A percentile compares a stretch with the other conserved stretches of the same genome.
phyloP scores from a whole-genome alignment of 2,888 invertebrate genomes.

The Aphrophora alni region DNA sequence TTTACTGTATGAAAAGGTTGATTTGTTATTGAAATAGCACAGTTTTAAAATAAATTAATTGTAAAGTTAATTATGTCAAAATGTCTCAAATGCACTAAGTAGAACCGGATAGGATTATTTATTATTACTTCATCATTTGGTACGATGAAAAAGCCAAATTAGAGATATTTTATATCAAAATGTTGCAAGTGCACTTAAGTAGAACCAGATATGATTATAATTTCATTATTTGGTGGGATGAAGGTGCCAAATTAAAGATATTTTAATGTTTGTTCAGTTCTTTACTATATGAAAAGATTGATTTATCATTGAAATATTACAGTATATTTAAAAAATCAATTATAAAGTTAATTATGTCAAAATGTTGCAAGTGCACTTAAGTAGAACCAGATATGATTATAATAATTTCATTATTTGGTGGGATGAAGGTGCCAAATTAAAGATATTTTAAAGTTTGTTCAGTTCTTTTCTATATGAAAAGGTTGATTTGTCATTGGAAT shows the following conservation, averaged over 20 bases:
- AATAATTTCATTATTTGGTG: slow-evolving; percentile 14
- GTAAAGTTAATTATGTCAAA: too few species aligned
- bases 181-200: too few species aligned
- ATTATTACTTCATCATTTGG: slow-evolving; percentile 9
- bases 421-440: slow-evolving; percentile 13
- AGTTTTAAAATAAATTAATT: too few species aligned
- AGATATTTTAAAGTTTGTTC: neutral
- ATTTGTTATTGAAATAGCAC: neutral
- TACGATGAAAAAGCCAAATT: slow-evolving; percentile 7
- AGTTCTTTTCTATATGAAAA: neutral
- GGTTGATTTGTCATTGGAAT: neutral
- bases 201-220: neutral
- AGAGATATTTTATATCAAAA: too few species aligned
- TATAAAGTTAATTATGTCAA: too few species aligned
- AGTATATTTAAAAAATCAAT: too few species aligned
- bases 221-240: neutral
- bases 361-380: neutral
- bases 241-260: neutral
- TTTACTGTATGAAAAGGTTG: neutral
- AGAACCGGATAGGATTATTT: neutral
- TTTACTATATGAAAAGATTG: too few species aligned
- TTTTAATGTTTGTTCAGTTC: too few species aligned
- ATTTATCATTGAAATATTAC: too few species aligned
- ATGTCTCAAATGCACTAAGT: neutral
- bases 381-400: neutral